These are phyloP conservation scores for Epizoanthus stellaris DNA, from an alignment of 92 coral and sea anemone genomes.

Conservation along the genomic window DNA sequence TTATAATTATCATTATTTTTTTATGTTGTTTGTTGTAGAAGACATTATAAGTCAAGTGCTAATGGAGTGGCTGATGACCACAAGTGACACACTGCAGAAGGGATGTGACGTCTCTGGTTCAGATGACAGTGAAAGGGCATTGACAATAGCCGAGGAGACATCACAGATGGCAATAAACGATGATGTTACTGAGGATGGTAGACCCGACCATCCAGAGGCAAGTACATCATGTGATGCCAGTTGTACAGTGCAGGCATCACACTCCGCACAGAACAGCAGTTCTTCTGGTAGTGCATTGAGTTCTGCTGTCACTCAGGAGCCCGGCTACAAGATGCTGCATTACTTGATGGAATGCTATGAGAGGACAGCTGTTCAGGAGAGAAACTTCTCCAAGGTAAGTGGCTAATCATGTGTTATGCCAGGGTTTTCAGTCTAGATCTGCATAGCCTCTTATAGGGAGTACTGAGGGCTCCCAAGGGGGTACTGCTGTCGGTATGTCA, in stretches of 20 bases:
- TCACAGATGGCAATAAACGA: conserved; percentile 39
- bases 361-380: conserved; percentile 24
- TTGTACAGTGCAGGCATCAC: background rate
- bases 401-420: too few relatives aligned
- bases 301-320: conserved; percentile 1
- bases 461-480: too few relatives aligned
- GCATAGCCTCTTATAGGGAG: too few relatives aligned
- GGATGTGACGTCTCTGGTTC: conserved; percentile 2
- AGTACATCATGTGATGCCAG: background rate
- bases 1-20: background rate
- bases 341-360: conserved; percentile 45
- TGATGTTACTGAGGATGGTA: conserved; percentile 2
- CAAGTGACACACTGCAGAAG: conserved; percentile 11
- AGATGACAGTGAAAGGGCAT: conserved; percentile 12
- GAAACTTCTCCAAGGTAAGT: conserved; percentile 34
- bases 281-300: background rate
- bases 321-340: conserved; percentile 29
- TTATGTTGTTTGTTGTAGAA: conserved; percentile 30
- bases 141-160: conserved; percentile 38
- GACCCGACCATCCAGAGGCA: background rate
- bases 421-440: too few relatives aligned
- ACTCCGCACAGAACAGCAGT: background rate
- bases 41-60: conserved; percentile 34
- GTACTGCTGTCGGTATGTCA: too few relatives aligned
- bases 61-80: conserved; percentile 27